Evolutionary conservation across 30 jellyfish, hydroid and myxozoan species (phyloP), one percentile per base, ranked within the genome.

Genomic region (Cassiopea andromeda): DNA sequence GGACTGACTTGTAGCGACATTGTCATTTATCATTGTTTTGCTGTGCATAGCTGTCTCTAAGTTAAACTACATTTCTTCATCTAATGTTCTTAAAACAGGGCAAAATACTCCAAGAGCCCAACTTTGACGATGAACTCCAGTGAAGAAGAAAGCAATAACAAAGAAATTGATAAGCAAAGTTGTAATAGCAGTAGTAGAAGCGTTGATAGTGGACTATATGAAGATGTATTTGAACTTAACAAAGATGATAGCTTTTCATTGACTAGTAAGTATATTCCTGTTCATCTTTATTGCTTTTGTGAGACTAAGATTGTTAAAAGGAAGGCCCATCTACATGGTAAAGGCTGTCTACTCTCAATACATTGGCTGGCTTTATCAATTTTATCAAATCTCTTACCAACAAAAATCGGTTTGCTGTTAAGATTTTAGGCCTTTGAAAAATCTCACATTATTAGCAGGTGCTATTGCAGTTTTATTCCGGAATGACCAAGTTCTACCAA

Each of bases 151-250:
- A 48, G 54, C 4, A 87, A 81, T 46, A n/a, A 44, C 85, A 87
- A 85, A 68, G 94, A 87, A 4, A 13, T 74, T 27, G 94, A 87
- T 69, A 77, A 82, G 49, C 80, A 81, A 61, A 90, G 97, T 43
- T 90, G 44, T 48, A 46, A 47, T 68, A 90, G 97, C 79, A 85
- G 78, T 1, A 82, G 64, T 1, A 82, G 64, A 58, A 90, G 97
- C 58, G 49, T 82, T 14, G 97, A 90, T 72, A 90, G 97, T 60
- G 97, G 97, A 13, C 60, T 90, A 48, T 90, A 93, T 27, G 38
- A 27, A 19, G 97, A 90, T 46, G 75, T 90, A 46, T 90, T 73
- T 71, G 91, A 82, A 64, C 54, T 81, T 2, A 90, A 86, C 77
- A 58, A 75, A 27, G 97, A 83, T 47, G 90, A 90, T 13, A 38